A percentile compares a stretch with the other conserved stretches of the same genome.
These are phyloP conservation scores for Dendrophyllia cribrosa DNA, from an alignment of 64 coral and sea anemone species.

Conservation along the genomic window DNA sequence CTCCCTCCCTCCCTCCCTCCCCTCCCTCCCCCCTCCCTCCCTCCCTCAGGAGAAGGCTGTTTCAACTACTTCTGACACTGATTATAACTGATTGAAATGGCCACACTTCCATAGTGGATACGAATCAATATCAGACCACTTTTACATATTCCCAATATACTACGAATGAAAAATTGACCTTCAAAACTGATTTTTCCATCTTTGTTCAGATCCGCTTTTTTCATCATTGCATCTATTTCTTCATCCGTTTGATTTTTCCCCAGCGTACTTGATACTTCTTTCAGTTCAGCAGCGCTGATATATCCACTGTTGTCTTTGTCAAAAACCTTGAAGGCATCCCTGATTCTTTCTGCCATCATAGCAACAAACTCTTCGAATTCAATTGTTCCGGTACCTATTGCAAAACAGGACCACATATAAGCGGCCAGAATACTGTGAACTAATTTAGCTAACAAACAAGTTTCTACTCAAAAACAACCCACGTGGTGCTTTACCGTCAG, in stretches of 20 bases:
- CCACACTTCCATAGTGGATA: too few species aligned
- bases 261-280: conserved; percentile 81
- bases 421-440: not conserved
- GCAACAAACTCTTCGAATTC: conserved; percentile 81
- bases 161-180: not conserved
- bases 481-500: conserved; percentile 49
- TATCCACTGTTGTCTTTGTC: conserved; percentile 88
- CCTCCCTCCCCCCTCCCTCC: too few species aligned
- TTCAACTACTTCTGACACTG: too few species aligned
- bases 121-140: too few species aligned
- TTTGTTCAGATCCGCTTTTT: conserved; percentile 81
- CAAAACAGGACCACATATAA: not conserved
- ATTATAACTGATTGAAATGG: too few species aligned
- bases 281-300: conserved; percentile 84
- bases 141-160: too few species aligned
- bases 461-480: too few species aligned
- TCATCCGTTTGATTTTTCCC: conserved; percentile 87
- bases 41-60: too few species aligned
- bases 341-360: conserved; percentile 83
- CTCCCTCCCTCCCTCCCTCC: too few species aligned
- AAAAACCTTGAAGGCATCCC: conserved; percentile 80
- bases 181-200: conserved; percentile 75
- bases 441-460: too few species aligned
- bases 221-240: conserved; percentile 86
- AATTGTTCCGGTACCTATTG: conserved; percentile 82